Conservation (phyloP, 2,113 vertebrate species). For the Sialia sialis region DNA sequence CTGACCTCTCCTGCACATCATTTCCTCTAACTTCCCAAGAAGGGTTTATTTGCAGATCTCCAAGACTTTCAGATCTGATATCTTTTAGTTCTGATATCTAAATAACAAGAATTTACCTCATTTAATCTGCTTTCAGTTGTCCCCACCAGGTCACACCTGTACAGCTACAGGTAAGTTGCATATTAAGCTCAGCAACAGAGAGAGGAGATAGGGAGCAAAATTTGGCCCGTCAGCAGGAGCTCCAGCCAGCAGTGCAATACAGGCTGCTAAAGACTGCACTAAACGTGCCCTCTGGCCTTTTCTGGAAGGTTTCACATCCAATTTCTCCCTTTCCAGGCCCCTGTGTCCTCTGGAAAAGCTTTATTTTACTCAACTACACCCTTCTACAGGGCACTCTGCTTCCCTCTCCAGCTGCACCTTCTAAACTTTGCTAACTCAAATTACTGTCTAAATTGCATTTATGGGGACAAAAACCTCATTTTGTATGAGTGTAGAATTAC, state of each 20-base stretch:
- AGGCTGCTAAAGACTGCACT: neutral
- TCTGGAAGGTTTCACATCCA: neutral
- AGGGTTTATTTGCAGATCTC: neutral
- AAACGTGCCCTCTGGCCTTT: neutral
- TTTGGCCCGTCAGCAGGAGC: neutral
- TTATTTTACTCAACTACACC: conserved; percentile 11
- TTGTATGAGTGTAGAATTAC: conserved; percentile 25
- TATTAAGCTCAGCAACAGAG: neutral
- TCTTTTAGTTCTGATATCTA: neutral
- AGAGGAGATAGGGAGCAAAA: neutral
- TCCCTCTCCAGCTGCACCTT: conserved; percentile 24
- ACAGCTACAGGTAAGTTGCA: neutral
- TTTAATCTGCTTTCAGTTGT: neutral
- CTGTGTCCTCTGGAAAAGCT: neutral
- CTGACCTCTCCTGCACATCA: neutral
- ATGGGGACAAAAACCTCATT: neutral
- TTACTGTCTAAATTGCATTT: conserved; percentile 35
- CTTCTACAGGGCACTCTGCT: neutral
- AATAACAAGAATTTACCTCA: neutral
- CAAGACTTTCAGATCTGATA: neutral
- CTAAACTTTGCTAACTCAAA: conserved; percentile 14
- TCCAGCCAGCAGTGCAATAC: neutral
- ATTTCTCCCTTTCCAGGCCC: conserved; percentile 9
- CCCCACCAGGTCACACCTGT: neutral
- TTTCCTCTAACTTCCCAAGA: neutral